These are phyloP conservation scores for Corydoras sp. DNA, from an alignment of 2,113 vertebrate genomes.

Conservation along the genomic window DNA sequence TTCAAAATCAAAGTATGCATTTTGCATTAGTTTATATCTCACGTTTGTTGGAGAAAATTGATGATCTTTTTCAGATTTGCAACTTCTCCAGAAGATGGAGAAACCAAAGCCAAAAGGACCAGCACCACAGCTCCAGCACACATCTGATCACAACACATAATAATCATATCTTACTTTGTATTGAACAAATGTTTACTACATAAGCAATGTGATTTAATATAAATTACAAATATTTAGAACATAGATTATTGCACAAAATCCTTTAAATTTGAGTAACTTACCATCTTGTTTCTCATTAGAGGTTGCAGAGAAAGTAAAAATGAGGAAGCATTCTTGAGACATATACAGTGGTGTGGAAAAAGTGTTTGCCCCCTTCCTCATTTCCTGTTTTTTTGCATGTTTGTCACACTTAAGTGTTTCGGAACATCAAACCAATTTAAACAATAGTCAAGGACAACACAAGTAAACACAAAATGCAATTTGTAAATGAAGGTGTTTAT, in stretches of 20 bases:
- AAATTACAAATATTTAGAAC: background rate
- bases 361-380: no score
- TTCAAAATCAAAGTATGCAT: no score
- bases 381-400: no score
- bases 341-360: no score
- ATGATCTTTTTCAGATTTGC: background rate
- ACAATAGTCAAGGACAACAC: no score
- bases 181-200: no score
- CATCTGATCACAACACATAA: background rate
- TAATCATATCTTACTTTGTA: background rate
- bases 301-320: background rate
- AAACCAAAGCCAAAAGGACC: background rate
- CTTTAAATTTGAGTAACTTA: background rate
- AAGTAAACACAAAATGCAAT: no score
- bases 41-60: background rate
- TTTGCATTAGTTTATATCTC: background rate
- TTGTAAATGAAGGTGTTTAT: no score
- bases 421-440: no score
- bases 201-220: no score
- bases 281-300: background rate
- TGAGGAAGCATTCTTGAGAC: background rate
- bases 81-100: background rate
- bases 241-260: background rate
- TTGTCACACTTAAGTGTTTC: no score
- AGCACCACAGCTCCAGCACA: background rate